These are phyloP conservation scores for Tinea trinotella DNA, from an alignment of 2,888 invertebrate species.

Conservation along the genomic window DNA sequence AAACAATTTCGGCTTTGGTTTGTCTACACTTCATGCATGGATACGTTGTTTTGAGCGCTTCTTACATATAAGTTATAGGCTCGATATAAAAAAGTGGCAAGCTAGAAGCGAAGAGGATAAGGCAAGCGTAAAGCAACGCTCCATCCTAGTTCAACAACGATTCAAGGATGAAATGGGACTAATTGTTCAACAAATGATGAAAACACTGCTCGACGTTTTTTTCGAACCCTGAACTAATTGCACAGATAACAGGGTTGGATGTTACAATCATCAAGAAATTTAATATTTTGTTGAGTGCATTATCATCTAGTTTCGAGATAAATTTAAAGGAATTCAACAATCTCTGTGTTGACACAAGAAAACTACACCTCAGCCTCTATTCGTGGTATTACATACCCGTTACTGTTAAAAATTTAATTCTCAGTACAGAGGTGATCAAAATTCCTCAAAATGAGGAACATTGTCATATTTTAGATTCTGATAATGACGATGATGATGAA, in stretches of 20 bases:
- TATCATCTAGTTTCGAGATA: constrained; percentile 13
- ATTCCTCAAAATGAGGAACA: no score
- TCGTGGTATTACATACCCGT: constrained; percentile 26
- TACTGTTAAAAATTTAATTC: constrained; percentile 28
- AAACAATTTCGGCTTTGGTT: constrained; percentile 10
- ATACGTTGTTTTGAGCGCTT: neutral
- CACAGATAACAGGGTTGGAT: neutral
- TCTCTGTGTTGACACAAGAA: neutral
- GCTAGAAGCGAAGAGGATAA: neutral
- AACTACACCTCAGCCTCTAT: constrained; percentile 11
- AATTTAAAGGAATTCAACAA: constrained; percentile 2
- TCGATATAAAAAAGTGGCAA: neutral
- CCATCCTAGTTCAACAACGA: constrained; percentile 20
- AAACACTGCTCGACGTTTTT: constrained; percentile 25
- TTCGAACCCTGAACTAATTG: neutral
- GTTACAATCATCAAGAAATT: neutral
- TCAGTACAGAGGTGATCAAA: constrained; percentile 24
- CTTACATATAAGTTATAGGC: constrained; percentile 6
- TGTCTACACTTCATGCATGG: neutral
- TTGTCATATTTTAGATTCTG: no score
- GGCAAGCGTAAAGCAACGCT: constrained; percentile 8
- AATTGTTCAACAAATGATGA: constrained; percentile 27
- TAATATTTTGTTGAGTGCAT: neutral
- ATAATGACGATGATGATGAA: no score
- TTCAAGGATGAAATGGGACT: constrained; percentile 25